Evolutionary conservation across 2,888 invertebrate genomes (phyloP).

Genomic region (Pammene fasciana): DNA sequence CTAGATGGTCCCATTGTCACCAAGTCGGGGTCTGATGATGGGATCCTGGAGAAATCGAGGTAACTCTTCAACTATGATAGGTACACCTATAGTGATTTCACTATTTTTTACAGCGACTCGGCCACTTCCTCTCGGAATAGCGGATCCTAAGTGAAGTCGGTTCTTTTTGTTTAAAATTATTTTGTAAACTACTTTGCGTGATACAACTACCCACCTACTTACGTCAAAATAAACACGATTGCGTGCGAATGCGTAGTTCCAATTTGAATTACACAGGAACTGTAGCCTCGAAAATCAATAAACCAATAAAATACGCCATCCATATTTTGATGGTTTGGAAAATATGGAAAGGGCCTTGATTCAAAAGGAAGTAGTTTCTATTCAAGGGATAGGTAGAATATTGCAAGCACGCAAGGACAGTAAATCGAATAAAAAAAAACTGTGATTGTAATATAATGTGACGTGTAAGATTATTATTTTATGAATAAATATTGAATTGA

Average conservation of each 20-base stretch:
- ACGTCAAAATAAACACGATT: not conserved
- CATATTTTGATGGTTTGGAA: slow-evolving; percentile 15
- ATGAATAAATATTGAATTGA: no score
- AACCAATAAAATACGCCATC: slow-evolving; percentile 15
- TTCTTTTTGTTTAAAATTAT: no score
- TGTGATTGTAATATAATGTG: no score
- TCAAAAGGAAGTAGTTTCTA: not conserved
- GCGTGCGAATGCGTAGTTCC: not conserved
- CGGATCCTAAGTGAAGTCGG: no score
- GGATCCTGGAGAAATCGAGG: no score
- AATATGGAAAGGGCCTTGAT: not conserved
- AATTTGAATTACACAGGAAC: not conserved
- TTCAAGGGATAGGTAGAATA: not conserved
- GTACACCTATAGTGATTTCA: no score
- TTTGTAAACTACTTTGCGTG: slow-evolving; percentile 20
- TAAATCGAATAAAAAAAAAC: not conserved
- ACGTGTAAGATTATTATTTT: no score
- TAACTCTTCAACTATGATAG: no score
- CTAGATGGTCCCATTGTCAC: no score
- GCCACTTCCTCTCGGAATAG: no score
- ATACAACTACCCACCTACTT: not conserved
- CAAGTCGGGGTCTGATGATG: no score
- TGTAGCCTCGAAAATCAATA: slow-evolving; percentile 24
- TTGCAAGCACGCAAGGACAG: slow-evolving; percentile 3
- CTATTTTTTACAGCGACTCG: no score